These are phyloP conservation scores for Tenualosa thibaudeaui DNA, from an alignment of 2,797 vertebrate genomes.

Conservation along the genomic window DNA sequence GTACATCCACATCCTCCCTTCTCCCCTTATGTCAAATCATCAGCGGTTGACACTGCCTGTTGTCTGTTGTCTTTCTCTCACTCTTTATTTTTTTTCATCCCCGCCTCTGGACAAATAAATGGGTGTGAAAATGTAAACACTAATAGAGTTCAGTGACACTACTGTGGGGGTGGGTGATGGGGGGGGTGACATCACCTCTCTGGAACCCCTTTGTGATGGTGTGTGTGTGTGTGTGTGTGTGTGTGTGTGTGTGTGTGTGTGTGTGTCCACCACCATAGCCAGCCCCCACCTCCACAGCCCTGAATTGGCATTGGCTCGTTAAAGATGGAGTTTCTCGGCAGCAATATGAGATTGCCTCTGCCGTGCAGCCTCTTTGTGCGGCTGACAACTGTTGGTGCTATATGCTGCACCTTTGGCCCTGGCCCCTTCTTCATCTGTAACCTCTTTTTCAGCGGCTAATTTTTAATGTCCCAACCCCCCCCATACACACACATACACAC, in stretches of 20 bases:
- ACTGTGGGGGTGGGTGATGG: constrained; percentile 55
- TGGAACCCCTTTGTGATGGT: constrained; percentile 63
- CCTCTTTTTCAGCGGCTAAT: constrained; percentile 58
- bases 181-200: constrained; percentile 67
- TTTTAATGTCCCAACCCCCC: constrained; percentile 61
- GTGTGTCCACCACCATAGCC: constrained; percentile 33
- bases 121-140: constrained; percentile 69
- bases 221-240: constrained; percentile 48
- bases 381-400: constrained; percentile 78
- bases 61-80: background rate
- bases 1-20: constrained; percentile 37
- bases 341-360: constrained; percentile 79
- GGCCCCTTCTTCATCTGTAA: constrained; percentile 64
- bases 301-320: constrained; percentile 63
- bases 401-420: constrained; percentile 75
- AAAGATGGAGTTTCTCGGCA: constrained; percentile 67
- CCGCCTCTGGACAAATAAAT: constrained; percentile 66
- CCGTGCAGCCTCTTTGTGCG: constrained; percentile 71
- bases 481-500: background rate
- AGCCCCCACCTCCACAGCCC: constrained; percentile 29
- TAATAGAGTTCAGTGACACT: constrained; percentile 65
- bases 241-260: constrained; percentile 51
- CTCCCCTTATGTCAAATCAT: background rate
- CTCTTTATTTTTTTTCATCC: background rate
- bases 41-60: background rate